Base-by-base conservation (phyloP, 2,113 vertebrate genomes). In the Dasyornis broadbenti region DNA sequence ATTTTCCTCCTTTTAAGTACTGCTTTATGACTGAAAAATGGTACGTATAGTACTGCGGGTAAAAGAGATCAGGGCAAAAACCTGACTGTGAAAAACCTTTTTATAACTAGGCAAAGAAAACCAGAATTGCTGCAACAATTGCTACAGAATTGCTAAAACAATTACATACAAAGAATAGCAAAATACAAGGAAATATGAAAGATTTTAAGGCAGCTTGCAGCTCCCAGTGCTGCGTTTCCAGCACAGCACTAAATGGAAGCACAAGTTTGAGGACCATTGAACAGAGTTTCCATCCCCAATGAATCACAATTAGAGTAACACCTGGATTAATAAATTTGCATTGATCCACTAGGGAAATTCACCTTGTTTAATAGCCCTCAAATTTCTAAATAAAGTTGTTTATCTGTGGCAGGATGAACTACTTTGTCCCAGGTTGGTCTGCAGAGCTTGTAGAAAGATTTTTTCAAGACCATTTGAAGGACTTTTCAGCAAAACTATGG, bases 281-380 rank as follows among this genome's bases (percentile, higher is more conserved):
- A 92, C 93, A 94, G 90, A 89, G 88, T 95, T 90, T 75, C 42
- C 66, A 66, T 93, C 94, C 90, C 93, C 80, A 94, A 96, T 97
- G 96, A 96, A 97, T 97, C 94, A 96, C 88, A 97, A 96, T 97
- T 96, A 97, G 68, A 94, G 94, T 60, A 96, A 95, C 95, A 96
- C 94, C 96, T 97, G 96, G 96, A 96, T 97, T 96, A 96, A 97
- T 96, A 96, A 94, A 96, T 97, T 95, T 96, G 64, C 75, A 64
- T 82, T 86, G 92, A 97, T 96, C 92, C 94, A 83, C 93, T 94
- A 57, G 95, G 95, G 92, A 97, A 95, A 96, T 96, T 96, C 86
- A 65, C 93, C 86, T 84, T 95, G 95, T 93, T 96, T 96, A 97
- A 96, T 97, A 96, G 90, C 94, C 95, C 92, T 92, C 94, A 93